Evolutionary conservation across 2,113 vertebrate genomes (phyloP), one percentile per base, ranked within the genome.

Genomic region (Columba janthina): DNA sequence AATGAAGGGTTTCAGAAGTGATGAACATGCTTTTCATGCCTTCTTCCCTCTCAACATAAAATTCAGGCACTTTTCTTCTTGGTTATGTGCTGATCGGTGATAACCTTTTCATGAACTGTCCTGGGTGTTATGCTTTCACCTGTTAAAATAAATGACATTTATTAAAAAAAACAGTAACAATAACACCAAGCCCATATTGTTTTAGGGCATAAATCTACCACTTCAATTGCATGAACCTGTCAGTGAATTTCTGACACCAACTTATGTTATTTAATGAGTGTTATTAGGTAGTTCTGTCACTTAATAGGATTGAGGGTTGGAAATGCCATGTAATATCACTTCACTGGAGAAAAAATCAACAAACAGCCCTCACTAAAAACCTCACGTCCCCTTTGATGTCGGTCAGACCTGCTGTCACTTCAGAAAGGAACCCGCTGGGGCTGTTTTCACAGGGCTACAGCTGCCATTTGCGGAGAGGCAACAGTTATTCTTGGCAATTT

Each of bases 241-340:
- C 94, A 91, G 85, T 80, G 96, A 51, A 91, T 95, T 96, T 94
- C 90, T 97, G 93, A 97, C 96, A 96, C 87, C 81, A n/a, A 93
- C 93, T 97, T 94, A 88, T 91, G 92, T 94, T 96, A 80, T 96
- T 97, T 97, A 96, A 95, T 96, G 96, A 96, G 93, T 80, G 90
- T 95, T 96, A 97, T 97, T 97, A 97, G 95, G 92, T 94, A 95
- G 86, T 95, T 95, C 90, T 96, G 96, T 95, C 94, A 93, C 95
- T 95, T 97, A 96, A 96, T 97, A 94, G 95, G 94, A 96, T 96
- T 96, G 96, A 96, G 90, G 89, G 92, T 96, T 96, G 93, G 95
- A 95, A 97, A 96, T 97, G 95, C 94, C 94, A 96, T 97, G 96
- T 95, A 94, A 95, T 97, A 97, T 96, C 96, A 96, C 88, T 97